Evolutionary conservation across 2,797 vertebrate species (phyloP).

Genomic region (Esox masquinongy): DNA sequence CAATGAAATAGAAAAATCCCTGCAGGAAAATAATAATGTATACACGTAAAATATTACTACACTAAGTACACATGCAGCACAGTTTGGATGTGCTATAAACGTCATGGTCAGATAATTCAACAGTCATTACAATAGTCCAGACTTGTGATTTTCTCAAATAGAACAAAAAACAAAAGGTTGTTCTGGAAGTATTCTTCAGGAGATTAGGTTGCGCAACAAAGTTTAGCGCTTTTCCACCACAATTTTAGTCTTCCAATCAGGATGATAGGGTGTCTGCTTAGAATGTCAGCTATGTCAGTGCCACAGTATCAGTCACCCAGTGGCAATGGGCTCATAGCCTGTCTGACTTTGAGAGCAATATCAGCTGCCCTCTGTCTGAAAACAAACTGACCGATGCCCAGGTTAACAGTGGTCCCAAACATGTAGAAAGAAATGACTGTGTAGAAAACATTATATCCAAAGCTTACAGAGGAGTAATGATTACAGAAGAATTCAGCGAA

Average conservation of each 20-base stretch:
- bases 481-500: accelerated
- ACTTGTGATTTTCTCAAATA: no score
- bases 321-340: neutral
- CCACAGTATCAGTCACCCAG: neutral
- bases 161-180: no score
- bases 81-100: no score
- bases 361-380: conserved; percentile 6
- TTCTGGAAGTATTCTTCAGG: no score
- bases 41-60: no score
- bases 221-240: no score
- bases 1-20: no score
- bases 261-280: neutral
- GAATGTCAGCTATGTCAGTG: neutral
- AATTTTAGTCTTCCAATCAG: neutral
- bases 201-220: no score
- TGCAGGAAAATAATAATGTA: no score
- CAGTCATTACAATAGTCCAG: no score
- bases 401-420: conserved; percentile 33
- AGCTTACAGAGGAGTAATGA: accelerated
- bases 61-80: no score
- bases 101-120: no score
- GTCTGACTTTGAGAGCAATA: conserved; percentile 19
- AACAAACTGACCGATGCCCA: conserved; percentile 30
- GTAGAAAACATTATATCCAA: neutral
- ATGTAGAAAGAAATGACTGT: conserved; percentile 31